Percentiles rank a stretch among this genome's conserved stretches.
phyloP scores from a whole-genome alignment of 2,888 invertebrate genomes.

The Xestobium rufovillosum region DNA sequence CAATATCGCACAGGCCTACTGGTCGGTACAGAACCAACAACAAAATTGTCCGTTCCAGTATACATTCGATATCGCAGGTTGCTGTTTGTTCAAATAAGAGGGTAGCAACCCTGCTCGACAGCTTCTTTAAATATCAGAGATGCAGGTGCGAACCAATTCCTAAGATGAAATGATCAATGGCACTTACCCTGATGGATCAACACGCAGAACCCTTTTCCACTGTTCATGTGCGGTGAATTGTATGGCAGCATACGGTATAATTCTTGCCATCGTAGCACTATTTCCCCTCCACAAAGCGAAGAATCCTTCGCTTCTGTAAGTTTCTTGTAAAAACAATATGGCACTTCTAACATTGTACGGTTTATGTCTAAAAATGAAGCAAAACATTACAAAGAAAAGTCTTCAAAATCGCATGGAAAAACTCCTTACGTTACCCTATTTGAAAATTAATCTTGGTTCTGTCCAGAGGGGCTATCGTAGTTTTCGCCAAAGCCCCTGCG shows the following conservation, averaged over 20 bases:
- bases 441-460: constrained; percentile 98
- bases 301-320: constrained; percentile 71
- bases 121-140: constrained; percentile 1
- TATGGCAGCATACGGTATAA: constrained; percentile 94
- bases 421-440: constrained; percentile 53
- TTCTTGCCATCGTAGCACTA: constrained; percentile 96
- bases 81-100: no score
- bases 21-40: no score
- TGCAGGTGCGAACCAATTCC: no score
- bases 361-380: constrained; percentile 47
- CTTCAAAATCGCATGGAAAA: constrained; percentile 7
- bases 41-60: no score
- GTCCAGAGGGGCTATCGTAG: constrained; percentile 93
- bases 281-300: constrained; percentile 93
- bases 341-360: constrained; percentile 70
- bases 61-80: no score
- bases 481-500: constrained; percentile 94
- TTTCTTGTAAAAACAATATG: constrained; percentile 55
- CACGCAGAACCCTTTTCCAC: constrained; percentile 74
- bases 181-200: constrained; percentile 55
- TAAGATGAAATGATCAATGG: no score
- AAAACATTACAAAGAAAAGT: constrained; percentile 4
- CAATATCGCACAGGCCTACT: no score
- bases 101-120: no score
- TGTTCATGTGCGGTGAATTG: constrained; percentile 98